Base-by-base conservation (phyloP, 2,888 invertebrate genomes). In the Zeuzera pyrina region DNA sequence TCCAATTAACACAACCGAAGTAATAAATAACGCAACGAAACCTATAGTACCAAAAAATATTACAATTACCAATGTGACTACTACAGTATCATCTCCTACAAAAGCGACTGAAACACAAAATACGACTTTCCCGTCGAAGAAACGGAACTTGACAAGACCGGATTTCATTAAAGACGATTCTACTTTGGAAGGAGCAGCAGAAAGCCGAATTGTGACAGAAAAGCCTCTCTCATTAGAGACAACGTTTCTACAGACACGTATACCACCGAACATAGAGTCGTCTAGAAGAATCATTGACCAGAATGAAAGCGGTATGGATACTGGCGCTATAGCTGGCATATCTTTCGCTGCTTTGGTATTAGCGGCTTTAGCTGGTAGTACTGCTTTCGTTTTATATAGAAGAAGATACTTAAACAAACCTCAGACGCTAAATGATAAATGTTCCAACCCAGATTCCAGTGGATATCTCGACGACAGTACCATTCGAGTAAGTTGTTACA, bases 381-480 rank as follows among this genome's bases (percentile, higher is more conserved):
- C 88, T 10, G 89, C 89, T 28, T 89, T 89, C 54, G 85, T 91
- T 34, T 65, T 91, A 33, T 91, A 91, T 60, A 85, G 91, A 29
- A 81, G 91, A 39, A 84, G 90, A 52, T 91, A 90, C 58, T 79
- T 92, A 43, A 93, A 93, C 62, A 91, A 92, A 57, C 93, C 93
- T 6, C 93, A 93, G 74, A 91, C 93, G 36, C 78, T 93, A 43
- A 91, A 90, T 52, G 91, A 91, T 61, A 90, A 90, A 51, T 91
- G 91, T 62, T 93, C 93, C 52, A 93, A 93, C 67, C 92, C 92
- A 5, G 93, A 94, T 61, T 93, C 93, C 35, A 93, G 92, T 59
- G 93, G 93, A 49, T 94, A 94, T 59, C 89, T 94, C 44, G 93
- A 93, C 65, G 94, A 93, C 68, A 92, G 92, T 67, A 93, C 92